Evolutionary conservation across 2,888 invertebrate species (phyloP).

Genomic region (Phyto melanocephala): DNA sequence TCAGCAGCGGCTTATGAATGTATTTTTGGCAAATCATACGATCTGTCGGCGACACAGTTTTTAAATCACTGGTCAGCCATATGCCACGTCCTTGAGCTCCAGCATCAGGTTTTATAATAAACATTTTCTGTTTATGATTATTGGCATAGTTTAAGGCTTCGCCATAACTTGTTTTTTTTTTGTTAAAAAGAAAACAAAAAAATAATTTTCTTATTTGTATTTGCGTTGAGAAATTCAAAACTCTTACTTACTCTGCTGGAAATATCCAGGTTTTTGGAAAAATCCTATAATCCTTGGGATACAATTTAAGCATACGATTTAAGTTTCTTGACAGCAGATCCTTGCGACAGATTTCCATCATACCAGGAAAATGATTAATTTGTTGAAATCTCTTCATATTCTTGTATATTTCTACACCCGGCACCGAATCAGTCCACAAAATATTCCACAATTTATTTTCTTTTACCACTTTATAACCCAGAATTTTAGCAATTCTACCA

Average conservation of each 20-base stretch:
- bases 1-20: constrained; percentile 87
- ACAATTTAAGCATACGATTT: constrained; percentile 92
- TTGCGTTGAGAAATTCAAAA: neutral
- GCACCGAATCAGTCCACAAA: constrained; percentile 92
- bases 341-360: constrained; percentile 93
- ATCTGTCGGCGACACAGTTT: constrained; percentile 86
- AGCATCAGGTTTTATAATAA: constrained; percentile 94
- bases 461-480: constrained; percentile 80
- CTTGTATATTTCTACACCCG: constrained; percentile 91
- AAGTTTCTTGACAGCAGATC: constrained; percentile 93
- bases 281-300: constrained; percentile 93
- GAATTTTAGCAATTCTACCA: constrained; percentile 73
- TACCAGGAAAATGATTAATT: constrained; percentile 95
- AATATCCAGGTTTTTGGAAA: constrained; percentile 97
- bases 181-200: neutral
- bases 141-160: constrained; percentile 81
- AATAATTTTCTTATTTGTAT: neutral
- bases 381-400: constrained; percentile 95
- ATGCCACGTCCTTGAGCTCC: constrained; percentile 95
- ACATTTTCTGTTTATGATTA: constrained; percentile 83
- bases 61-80: constrained; percentile 89
- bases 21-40: constrained; percentile 93
- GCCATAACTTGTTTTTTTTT: constrained; percentile 83
- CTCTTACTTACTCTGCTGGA: constrained; percentile 88
- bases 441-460: constrained; percentile 93